phyloP scores from a whole-genome alignment of 1,140 invertebrate species.

The Ericerus pela region DNA sequence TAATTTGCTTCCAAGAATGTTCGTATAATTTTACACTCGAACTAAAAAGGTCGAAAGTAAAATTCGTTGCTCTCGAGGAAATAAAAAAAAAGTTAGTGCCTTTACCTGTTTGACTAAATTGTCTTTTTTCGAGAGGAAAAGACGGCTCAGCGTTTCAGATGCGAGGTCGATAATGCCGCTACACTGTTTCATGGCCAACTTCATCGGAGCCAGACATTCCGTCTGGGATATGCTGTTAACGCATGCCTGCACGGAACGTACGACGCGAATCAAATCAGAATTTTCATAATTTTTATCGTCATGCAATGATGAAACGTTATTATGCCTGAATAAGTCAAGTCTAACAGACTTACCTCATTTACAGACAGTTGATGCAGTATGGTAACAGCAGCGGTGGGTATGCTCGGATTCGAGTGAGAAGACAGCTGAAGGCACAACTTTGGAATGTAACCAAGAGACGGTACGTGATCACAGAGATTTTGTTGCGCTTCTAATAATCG shows the following conservation, averaged over 20 bases:
- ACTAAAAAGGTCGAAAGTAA: too few species aligned
- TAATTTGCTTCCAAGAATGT: too few species aligned
- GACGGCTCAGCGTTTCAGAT: conserved; percentile 72
- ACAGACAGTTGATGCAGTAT: conserved; percentile 72
- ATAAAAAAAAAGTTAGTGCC: conserved; percentile 17
- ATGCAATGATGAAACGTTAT: too few species aligned
- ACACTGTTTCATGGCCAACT: conserved; percentile 72
- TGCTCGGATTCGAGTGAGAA: conserved; percentile 39
- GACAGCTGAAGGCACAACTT: conserved; percentile 66
- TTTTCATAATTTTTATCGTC: neutral
- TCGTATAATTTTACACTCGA: too few species aligned
- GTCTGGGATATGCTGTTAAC: conserved; percentile 59
- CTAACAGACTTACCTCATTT: conserved; percentile 48
- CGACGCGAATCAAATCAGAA: neutral
- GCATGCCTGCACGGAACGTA: conserved; percentile 43
- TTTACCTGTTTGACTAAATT: conserved; percentile 66
- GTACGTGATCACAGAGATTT: conserved; percentile 74
- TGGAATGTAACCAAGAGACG: conserved; percentile 86
- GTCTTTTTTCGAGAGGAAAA: conserved; percentile 71
- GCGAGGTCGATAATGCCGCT: conserved; percentile 67
- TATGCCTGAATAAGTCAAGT: conserved; percentile 4
- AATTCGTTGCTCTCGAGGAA: neutral
- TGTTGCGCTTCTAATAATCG: conserved; percentile 71
- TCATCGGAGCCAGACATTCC: conserved; percentile 64
- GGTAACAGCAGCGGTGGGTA: conserved; percentile 62